Evolutionary conservation across 2,888 invertebrate genomes (phyloP), one percentile per base, ranked within the genome.

Genomic region (Drosophila percnosoma): DNA sequence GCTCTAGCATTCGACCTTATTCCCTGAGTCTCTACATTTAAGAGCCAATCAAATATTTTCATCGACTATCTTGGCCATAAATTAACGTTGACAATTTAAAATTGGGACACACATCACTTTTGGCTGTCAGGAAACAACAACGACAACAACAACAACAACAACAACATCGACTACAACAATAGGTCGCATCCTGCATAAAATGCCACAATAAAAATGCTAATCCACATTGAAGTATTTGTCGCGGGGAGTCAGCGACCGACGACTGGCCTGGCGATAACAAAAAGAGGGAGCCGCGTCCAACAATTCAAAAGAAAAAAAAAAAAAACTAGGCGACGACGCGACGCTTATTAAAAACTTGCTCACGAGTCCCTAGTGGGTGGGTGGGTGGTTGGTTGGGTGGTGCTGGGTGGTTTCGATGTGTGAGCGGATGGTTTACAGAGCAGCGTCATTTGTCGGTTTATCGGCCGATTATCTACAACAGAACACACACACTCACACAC

Each of bases 31-130:
- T 29, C 38, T 36, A 36, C 31, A 29, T 40, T 78, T 68, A 73
- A 84, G 77, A 73, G 80, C 77, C 78, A 84, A 87, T 84, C 79
- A 87, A 84, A 84, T 87, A 82, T 82, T 79, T 82, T 66, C 70
- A 76, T 69, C 83, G 71, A 76, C 69, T 67, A 24, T 81, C 78
- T 73, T 62, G 75, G 85, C 75, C 68, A 85, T 84, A 84, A 84
- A 87, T 84, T 84, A 68, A 60, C 66, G 88, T 76, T 76, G 87
- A 82, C 85, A 87, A 66, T 66, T 70, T 57, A 55, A 72, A 84
- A 82, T 87, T 84, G 68, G 87, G 75, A 58, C 85, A 78, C 70
- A 65, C 72, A 64, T 71, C 55, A 53, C 53, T 54, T 51, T 38
- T 38, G 57, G 7, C 33, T 62, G 53, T 62, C 49, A 40, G 24